Conservation (phyloP, 2,113 vertebrate genomes). For the Dipodomys spectabilis region DNA sequence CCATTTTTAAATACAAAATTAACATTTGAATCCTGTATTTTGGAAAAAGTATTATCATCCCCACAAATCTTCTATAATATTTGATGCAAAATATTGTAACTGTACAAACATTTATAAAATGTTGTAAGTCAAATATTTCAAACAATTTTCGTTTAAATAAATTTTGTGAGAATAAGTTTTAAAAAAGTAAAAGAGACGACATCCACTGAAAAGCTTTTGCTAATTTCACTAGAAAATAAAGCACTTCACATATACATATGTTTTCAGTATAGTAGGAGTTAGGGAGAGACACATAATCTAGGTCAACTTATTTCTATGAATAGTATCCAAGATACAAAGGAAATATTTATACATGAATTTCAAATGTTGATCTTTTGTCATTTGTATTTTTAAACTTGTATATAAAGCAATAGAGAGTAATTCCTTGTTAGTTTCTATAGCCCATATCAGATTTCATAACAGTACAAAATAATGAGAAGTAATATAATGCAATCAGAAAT, state of each 20-base stretch:
- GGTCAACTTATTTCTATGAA: neutral
- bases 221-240: neutral
- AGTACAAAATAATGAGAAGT: neutral
- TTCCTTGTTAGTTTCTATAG: neutral
- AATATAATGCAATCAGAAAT: neutral
- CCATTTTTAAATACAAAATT: no score
- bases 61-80: conserved; percentile 13
- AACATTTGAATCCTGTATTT: conserved; percentile 12
- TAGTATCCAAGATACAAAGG: neutral
- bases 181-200: neutral
- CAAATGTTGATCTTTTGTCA: neutral
- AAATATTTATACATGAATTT: neutral
- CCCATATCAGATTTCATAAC: neutral
- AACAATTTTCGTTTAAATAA: neutral
- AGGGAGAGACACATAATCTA: neutral
- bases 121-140: neutral
- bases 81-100: neutral
- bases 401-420: neutral
- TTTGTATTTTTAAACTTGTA: neutral
- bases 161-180: neutral
- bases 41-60: neutral
- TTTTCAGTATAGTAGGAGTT: neutral
- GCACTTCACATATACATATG: neutral
- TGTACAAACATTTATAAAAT: neutral
- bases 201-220: neutral